phyloP scores from a whole-genome alignment of 2,797 vertebrate species.

The Squalus acanthias region DNA sequence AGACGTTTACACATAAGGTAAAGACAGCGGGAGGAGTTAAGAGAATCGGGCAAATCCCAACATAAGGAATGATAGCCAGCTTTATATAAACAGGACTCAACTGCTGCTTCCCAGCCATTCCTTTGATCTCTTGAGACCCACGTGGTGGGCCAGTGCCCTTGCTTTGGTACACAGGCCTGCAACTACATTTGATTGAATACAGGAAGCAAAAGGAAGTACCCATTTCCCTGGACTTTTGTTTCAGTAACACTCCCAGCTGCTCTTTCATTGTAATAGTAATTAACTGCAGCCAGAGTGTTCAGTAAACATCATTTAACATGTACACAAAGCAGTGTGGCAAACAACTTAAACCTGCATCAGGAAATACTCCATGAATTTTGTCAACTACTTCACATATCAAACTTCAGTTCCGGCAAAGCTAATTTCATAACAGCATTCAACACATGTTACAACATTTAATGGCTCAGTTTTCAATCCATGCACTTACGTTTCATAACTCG shows the following conservation, averaged over 20 bases:
- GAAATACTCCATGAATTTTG: not conserved
- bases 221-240: conserved; percentile 28
- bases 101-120: not conserved
- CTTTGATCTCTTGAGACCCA: conserved; percentile 5
- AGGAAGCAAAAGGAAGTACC: conserved; percentile 20
- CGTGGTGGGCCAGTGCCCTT: not conserved
- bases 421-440: not conserved
- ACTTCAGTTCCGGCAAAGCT: not conserved
- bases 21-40: not conserved
- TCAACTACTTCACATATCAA: not conserved
- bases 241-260: not conserved
- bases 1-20: not conserved
- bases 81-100: not conserved
- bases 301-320: conserved; percentile 29
- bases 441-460: not conserved
- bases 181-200: not conserved
- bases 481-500: not conserved
- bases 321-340: not conserved
- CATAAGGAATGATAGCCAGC: not conserved
- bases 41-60: not conserved
- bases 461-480: not conserved
- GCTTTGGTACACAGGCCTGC: not conserved
- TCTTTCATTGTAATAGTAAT: conserved; percentile 1
- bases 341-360: not conserved
- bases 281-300: conserved; percentile 8